Evolutionary conservation across 2,113 vertebrate species (phyloP).

Genomic region (Corvus cornix): DNA sequence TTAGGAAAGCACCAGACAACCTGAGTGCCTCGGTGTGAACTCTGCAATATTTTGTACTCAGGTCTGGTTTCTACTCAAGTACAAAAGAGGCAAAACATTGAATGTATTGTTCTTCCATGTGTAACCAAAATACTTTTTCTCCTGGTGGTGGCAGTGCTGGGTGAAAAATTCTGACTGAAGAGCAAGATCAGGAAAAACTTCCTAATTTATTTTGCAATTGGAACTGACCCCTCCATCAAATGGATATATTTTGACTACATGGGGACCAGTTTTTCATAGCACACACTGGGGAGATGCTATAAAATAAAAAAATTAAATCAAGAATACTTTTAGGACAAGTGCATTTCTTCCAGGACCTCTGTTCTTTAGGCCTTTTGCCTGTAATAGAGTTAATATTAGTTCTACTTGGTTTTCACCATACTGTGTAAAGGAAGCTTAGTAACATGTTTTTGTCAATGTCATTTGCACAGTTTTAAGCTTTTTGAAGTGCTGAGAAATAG

Average conservation of each 20-base stretch:
- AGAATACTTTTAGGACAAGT: background rate
- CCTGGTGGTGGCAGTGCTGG: background rate
- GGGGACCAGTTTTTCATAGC: background rate
- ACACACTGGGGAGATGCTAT: background rate
- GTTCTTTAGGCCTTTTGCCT: background rate
- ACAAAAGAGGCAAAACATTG: background rate
- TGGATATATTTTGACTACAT: background rate
- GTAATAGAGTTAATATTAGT: background rate
- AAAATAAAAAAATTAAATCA: background rate
- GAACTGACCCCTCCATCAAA: background rate
- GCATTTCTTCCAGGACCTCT: background rate
- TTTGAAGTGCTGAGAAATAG: constrained; percentile 29
- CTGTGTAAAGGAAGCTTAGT: background rate
- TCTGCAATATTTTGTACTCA: background rate
- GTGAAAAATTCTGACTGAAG: background rate
- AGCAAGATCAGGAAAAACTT: background rate
- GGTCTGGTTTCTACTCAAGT: background rate
- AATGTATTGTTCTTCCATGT: background rate
- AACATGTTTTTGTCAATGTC: background rate
- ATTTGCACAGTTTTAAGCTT: background rate
- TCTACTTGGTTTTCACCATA: background rate
- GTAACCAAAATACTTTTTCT: background rate
- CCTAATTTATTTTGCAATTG: background rate
- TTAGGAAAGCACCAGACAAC: background rate
- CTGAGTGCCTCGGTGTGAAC: background rate